Conservation (phyloP, 2,797 vertebrate species). For the Hirundo rustica region DNA sequence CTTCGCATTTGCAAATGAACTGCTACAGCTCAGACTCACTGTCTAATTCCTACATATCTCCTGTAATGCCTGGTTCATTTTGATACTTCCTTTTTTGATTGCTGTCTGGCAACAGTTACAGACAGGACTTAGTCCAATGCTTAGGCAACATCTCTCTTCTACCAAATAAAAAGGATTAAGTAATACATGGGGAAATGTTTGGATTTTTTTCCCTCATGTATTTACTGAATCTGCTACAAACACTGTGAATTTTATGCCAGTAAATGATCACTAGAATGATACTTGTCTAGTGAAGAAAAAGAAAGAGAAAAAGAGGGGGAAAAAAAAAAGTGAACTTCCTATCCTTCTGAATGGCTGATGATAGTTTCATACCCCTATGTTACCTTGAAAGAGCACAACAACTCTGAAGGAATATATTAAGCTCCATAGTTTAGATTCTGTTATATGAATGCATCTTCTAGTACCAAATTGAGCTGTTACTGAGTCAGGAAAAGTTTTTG, state of each 20-base stretch:
- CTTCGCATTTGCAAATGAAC: background rate
- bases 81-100: background rate
- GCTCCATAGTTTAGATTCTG: background rate
- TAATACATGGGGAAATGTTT: background rate
- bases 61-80: background rate
- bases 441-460: background rate
- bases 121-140: background rate
- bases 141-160: background rate
- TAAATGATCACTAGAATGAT: background rate
- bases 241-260: background rate
- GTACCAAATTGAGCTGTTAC: background rate
- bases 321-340: background rate
- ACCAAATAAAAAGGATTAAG: background rate
- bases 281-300: background rate
- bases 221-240: background rate
- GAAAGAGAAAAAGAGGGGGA: background rate
- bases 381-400: background rate
- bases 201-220: accelerated
- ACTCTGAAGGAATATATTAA: background rate
- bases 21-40: background rate
- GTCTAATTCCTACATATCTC: background rate
- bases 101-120: background rate
- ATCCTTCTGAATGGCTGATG: background rate
- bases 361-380: background rate
- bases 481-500: background rate